A percentile compares a stretch with the other conserved stretches of the same genome.
Evolutionary conservation across 2,113 vertebrate species (phyloP).

Genomic region (Lepus europaeus): DNA sequence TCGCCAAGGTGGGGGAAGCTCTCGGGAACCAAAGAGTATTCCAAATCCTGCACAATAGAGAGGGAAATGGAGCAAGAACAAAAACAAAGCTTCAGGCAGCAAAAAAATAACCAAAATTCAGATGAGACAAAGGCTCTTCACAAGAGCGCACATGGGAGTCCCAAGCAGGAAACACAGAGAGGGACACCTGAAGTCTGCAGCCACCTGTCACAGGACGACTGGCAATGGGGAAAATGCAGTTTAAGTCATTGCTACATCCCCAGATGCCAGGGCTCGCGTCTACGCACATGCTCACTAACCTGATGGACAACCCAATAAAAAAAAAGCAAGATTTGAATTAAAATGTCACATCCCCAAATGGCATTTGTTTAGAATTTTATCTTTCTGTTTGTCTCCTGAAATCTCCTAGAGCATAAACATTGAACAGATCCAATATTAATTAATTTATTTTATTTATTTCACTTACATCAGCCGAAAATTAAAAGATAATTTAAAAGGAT

Average conservation of each 20-base stretch:
- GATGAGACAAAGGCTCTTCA: slow-evolving; percentile 25
- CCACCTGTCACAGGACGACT: neutral
- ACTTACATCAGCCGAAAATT: slow-evolving; percentile 76
- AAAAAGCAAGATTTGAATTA: slow-evolving; percentile 57
- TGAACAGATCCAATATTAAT: slow-evolving; percentile 73
- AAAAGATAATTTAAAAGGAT: slow-evolving; percentile 73
- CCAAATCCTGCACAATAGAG: neutral
- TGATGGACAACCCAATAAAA: slow-evolving; percentile 17
- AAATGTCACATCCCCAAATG: slow-evolving; percentile 50
- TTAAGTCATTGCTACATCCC: slow-evolving; percentile 1
- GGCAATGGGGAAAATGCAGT: neutral
- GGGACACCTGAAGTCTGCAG: neutral
- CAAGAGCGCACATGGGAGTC: neutral
- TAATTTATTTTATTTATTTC: slow-evolving; percentile 77
- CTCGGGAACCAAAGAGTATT: neutral
- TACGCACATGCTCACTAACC: neutral
- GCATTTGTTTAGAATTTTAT: slow-evolving; percentile 58
- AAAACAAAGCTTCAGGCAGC: slow-evolving; percentile 2
- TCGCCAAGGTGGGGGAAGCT: neutral
- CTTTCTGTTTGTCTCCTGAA: slow-evolving; percentile 66
- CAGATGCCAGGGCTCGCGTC: neutral
- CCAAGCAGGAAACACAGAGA: neutral
- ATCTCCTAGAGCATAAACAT: slow-evolving; percentile 79
- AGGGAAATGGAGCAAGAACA: slow-evolving; percentile 17
- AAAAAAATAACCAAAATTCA: neutral